Base-by-base conservation (phyloP, 2,888 invertebrate species). In the Coecobrya sp. region DNA sequence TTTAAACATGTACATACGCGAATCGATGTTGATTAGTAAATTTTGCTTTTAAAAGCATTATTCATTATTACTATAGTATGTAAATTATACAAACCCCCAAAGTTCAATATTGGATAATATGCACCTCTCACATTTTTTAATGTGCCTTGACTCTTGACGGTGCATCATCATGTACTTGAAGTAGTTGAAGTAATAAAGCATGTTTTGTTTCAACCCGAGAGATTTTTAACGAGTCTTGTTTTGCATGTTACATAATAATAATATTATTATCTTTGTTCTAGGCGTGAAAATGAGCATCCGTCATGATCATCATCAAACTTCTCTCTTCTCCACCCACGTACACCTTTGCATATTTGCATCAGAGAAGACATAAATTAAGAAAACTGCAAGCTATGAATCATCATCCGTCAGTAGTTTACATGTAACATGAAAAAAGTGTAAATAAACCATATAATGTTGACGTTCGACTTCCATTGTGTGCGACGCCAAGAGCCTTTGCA, bases 381-480 rank as follows among this genome's bases (percentile, higher is more conserved):
- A 82, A 62, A n/a, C n/a, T 36, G 59, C 82, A 82, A 30, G 42
- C 59, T 22, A 82, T 82, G 82, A 82, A 82, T 82, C 82, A 82
- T 68, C 68, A n/a, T 22, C 27, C 55, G 36, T 62, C 36, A n/a
- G 22, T 8, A 59, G 22, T 59, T 36, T 59, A 76, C 81, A 89
- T 89, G 19, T 1, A n/a, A n/a, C n/a, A n/a, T n/a, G n/a, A 10
- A 68, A 27, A 70, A 81, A 82, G 70, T 89, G 82, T 87, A 87
- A 87, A 87, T 87, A 87, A 87, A 87, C 87, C 55, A 55, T n/a
- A 10, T n/a, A 13, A 8, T 45, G 68, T 73, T 86, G 86, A 86
- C 73, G 86, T 86, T 86, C 19, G 45, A 73, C 52, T 73, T 59
- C 19, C 16, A 79, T 27, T 79, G 25, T 79, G 76, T 27, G 25